Conservation (phyloP, 2,113 vertebrate genomes). For the Macrotis lagotis region DNA sequence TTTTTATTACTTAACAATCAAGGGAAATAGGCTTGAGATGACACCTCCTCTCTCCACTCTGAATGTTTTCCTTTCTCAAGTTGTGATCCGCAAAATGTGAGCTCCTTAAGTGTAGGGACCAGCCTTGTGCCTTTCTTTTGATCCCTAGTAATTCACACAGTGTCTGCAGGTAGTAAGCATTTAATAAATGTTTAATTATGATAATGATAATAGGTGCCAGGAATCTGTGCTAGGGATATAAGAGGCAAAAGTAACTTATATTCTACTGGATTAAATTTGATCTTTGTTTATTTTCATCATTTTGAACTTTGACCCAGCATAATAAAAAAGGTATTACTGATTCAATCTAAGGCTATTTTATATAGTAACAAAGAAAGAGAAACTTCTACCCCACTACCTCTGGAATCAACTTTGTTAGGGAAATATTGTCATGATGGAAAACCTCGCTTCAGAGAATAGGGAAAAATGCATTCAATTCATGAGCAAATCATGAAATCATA, state of each 20-base stretch:
- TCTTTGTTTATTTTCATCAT: background rate
- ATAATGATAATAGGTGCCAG: background rate
- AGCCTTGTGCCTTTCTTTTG: background rate
- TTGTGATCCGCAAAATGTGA: background rate
- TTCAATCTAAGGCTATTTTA: background rate
- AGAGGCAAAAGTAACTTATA: background rate
- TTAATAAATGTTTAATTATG: background rate
- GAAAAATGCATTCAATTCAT: background rate
- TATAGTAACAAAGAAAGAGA: conserved; percentile 13
- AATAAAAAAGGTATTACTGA: conserved; percentile 36
- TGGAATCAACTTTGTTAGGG: background rate
- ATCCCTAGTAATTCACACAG: background rate
- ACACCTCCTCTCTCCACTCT: background rate
- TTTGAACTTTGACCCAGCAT: conserved; percentile 26
- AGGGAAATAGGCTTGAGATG: background rate
- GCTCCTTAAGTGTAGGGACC: background rate
- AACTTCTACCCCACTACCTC: background rate
- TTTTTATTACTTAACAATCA: background rate
- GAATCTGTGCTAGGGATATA: background rate
- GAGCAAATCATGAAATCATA: no score
- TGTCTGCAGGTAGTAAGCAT: background rate
- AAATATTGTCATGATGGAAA: conserved; percentile 4
- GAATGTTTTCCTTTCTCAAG: background rate
- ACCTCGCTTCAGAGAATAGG: conserved; percentile 34
- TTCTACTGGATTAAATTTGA: background rate